phyloP scores from a whole-genome alignment of 2,797 vertebrate genomes.

The Silurus aristotelis region DNA sequence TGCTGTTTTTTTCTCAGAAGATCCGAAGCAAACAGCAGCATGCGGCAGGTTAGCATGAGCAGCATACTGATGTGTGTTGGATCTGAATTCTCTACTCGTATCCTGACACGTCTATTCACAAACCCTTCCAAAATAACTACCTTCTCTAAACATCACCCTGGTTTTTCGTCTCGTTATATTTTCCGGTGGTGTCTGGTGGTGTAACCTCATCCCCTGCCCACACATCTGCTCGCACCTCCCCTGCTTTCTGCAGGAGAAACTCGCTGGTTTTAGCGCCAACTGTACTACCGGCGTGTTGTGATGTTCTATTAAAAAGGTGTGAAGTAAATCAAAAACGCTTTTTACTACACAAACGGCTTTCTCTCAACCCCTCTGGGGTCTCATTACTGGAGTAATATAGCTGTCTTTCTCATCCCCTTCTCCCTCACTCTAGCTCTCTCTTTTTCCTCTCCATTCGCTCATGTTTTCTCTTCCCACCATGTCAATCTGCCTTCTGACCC shows the following conservation, averaged over 20 bases:
- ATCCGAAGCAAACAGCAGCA: background rate
- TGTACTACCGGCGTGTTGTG: constrained; percentile 39
- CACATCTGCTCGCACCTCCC: no score
- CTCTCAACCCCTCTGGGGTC: constrained; percentile 36
- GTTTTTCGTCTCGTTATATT: no score
- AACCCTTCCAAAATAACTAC: background rate
- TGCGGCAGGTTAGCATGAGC: constrained; percentile 4
- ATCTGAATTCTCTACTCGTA: background rate
- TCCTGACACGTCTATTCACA: background rate
- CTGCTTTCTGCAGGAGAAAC: background rate
- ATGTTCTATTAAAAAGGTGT: constrained; percentile 49
- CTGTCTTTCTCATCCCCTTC: constrained; percentile 29
- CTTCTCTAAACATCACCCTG: background rate
- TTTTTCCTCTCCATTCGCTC: constrained; percentile 1
- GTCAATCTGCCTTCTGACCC: constrained; percentile 33
- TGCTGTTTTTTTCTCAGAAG: background rate
- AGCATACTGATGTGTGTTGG: background rate
- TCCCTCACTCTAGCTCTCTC: background rate
- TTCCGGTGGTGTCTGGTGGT: background rate
- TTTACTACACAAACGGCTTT: constrained; percentile 37
- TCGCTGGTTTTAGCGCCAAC: constrained; percentile 30
- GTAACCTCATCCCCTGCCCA: background rate
- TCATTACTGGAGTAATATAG: constrained; percentile 46
- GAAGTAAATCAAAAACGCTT: constrained; percentile 48
- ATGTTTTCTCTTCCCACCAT: background rate